Conservation (phyloP, 2,888 invertebrate genomes). For the Caenorhabditis angaria region DNA sequence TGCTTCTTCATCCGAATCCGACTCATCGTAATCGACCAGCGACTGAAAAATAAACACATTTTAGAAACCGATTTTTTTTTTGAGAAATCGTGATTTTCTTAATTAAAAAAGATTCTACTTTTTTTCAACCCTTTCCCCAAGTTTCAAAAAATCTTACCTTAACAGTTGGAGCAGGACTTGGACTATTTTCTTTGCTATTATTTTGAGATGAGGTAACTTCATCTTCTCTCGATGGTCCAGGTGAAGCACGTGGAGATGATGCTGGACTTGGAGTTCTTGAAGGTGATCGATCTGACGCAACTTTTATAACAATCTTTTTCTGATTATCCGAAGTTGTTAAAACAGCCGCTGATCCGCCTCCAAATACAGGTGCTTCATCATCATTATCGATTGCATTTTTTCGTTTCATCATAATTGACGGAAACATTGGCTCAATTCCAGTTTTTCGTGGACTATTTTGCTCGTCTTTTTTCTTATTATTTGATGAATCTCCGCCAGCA, state of each 20-base stretch:
- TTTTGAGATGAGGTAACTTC: constrained; percentile 57
- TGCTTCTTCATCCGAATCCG: constrained; percentile 51
- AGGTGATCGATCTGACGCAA: constrained; percentile 40
- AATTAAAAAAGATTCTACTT: neutral
- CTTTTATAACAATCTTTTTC: constrained; percentile 56
- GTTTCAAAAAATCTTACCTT: constrained; percentile 14
- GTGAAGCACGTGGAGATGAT: constrained; percentile 36
- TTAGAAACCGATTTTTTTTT: too few species aligned
- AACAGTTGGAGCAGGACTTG: constrained; percentile 33
- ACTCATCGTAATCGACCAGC: constrained; percentile 59
- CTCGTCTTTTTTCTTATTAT: constrained; percentile 31
- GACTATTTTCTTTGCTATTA: constrained; percentile 29
- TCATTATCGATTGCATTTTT: constrained; percentile 53
- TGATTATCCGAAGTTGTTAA: constrained; percentile 20
- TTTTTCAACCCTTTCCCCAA: too few species aligned
- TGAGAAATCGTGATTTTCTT: too few species aligned
- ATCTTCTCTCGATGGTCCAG: constrained; percentile 50
- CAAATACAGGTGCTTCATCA: constrained; percentile 46
- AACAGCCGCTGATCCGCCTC: constrained; percentile 17
- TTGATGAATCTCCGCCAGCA: constrained; percentile 13
- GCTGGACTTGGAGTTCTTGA: constrained; percentile 39
- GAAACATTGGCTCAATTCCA: constrained; percentile 65
- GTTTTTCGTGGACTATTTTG: constrained; percentile 50
- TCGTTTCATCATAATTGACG: constrained; percentile 55
- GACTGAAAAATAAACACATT: constrained; percentile 36